phyloP scores from a whole-genome alignment of 2,113 vertebrate species.

The Actenoides hombroni region DNA sequence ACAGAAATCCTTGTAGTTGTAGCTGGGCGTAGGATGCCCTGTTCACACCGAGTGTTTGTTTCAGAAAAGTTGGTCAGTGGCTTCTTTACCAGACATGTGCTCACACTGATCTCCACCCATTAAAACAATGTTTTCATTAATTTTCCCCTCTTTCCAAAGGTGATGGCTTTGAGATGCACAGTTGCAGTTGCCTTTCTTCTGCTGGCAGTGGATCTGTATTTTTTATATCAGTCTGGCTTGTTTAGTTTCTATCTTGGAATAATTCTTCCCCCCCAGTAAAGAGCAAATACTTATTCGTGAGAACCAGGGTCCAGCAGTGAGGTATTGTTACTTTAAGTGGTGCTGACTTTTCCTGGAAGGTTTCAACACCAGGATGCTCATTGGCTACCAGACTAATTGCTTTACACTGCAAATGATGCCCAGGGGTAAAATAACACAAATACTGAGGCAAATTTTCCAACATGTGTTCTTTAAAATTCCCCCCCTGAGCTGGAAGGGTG shows the following conservation, averaged over 20 bases:
- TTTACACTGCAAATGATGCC: constrained; percentile 31
- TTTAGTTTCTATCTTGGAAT: not conserved
- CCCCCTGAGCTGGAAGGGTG: constrained; percentile 26
- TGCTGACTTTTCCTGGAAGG: constrained; percentile 58
- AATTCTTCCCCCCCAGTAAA: not conserved
- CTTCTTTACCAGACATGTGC: not conserved
- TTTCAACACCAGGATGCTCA: constrained; percentile 46
- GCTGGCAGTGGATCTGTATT: not conserved
- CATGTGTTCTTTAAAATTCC: constrained; percentile 48
- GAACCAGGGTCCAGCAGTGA: not conserved
- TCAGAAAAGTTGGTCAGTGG: not conserved
- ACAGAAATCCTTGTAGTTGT: not conserved
- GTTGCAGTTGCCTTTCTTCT: not conserved
- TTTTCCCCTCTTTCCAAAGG: not conserved
- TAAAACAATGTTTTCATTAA: not conserved
- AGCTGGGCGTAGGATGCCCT: not conserved
- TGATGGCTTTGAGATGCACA: not conserved
- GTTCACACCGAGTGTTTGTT: accelerated
- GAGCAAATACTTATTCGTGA: not conserved
- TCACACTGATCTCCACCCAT: not conserved
- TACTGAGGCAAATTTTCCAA: constrained; percentile 59
- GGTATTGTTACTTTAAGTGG: constrained; percentile 32
- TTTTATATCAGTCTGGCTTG: constrained; percentile 1
- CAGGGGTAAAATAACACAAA: constrained; percentile 64
- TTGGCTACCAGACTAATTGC: constrained; percentile 65